phyloP scores from a whole-genome alignment of 2,888 invertebrate genomes.

The Carabus problematicus region DNA sequence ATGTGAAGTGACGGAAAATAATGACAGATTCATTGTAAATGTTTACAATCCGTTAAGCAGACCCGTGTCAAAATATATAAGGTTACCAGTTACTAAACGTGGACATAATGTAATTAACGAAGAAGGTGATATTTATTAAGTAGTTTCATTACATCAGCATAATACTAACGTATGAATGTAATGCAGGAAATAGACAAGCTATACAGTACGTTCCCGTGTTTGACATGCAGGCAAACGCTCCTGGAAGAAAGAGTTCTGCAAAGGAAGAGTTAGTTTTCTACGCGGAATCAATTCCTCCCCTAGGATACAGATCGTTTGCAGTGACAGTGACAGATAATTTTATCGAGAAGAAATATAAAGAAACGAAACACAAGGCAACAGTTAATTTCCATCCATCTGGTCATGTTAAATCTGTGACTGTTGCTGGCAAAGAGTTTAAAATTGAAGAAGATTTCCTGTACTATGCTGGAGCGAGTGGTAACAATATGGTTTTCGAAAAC shows the following conservation, averaged over 20 bases:
- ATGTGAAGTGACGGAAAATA: conserved; percentile 13
- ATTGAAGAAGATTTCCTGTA: conserved; percentile 69
- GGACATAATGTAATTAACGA: too few relatives aligned
- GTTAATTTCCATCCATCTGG: too few relatives aligned
- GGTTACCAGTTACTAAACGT: conserved; percentile 9
- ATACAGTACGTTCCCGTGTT: conserved; percentile 72
- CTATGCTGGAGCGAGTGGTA: conserved; percentile 71
- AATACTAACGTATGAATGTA: conserved; percentile 23
- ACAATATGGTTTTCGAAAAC: conserved; percentile 64
- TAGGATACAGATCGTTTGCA: conserved; percentile 70
- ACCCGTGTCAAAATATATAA: conserved; percentile 1
- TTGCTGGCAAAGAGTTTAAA: too few relatives aligned
- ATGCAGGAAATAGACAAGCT: conserved; percentile 59
- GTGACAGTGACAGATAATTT: conserved; percentile 56
- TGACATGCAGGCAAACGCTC: conserved; percentile 62
- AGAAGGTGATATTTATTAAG: background rate
- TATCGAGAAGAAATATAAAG: conserved; percentile 57
- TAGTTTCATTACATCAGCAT: background rate
- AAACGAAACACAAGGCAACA: conserved; percentile 60
- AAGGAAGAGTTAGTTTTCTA: conserved; percentile 75
- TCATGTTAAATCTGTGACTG: too few relatives aligned
- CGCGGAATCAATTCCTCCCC: conserved; percentile 68
- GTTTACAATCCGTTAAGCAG: conserved; percentile 19
- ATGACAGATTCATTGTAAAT: conserved; percentile 11
- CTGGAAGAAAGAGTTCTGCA: conserved; percentile 70